A percentile compares a stretch with the other conserved stretches of the same genome.
phyloP scores from a whole-genome alignment of 2,113 vertebrate species.

The Scytalopus superciliaris region DNA sequence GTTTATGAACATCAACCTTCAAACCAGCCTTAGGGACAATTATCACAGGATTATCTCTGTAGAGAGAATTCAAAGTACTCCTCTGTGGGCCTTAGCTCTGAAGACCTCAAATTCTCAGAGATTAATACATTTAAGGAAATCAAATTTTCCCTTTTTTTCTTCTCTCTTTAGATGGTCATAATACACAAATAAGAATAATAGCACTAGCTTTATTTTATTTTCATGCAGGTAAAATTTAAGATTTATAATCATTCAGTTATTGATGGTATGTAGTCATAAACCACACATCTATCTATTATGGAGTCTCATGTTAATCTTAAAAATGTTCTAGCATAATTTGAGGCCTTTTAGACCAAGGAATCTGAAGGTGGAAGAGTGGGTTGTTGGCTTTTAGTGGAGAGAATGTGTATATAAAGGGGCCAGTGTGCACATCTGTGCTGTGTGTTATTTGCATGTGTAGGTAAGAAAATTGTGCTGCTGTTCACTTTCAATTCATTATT shows the following conservation, averaged over 20 bases:
- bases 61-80: neutral
- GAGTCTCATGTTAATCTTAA: neutral
- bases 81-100: neutral
- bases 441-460: neutral
- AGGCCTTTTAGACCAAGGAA: neutral
- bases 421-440: neutral
- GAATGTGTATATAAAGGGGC: accelerated
- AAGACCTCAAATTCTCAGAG: neutral
- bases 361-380: neutral
- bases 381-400: neutral
- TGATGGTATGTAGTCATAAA: neutral
- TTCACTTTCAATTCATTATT: neutral
- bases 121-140: neutral
- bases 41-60: neutral
- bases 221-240: neutral
- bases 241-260: neutral
- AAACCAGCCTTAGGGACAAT: neutral
- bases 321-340: neutral
- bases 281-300: neutral
- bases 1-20: neutral
- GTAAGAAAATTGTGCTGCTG: neutral
- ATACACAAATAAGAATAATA: neutral
- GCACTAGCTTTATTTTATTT: neutral
- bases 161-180: neutral
- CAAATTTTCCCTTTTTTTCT: neutral